phyloP scores from a whole-genome alignment of 1,140 invertebrate genomes.

The Drosophila lini region DNA sequence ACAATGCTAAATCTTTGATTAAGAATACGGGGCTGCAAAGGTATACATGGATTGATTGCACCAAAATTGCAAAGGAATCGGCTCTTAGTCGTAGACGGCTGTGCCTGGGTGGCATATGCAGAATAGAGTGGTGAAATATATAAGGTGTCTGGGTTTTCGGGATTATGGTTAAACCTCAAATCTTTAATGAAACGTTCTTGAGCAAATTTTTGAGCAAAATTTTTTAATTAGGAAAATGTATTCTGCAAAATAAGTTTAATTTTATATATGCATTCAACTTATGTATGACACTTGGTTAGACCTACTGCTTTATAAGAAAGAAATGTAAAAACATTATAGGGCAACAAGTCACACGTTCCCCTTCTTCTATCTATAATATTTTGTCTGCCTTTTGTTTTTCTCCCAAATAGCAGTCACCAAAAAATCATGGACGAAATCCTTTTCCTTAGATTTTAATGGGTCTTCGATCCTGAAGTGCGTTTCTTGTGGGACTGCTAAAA shows the following conservation, averaged over 20 bases:
- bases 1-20: constrained; percentile 54
- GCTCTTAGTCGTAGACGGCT: constrained; percentile 50
- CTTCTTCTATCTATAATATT: background rate
- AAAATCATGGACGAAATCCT: constrained; percentile 8
- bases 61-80: constrained; percentile 59
- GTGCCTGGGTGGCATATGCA: constrained; percentile 48
- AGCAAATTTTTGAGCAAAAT: constrained; percentile 8
- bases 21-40: constrained; percentile 23
- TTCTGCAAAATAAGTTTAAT: background rate
- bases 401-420: background rate
- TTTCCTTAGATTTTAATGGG: constrained; percentile 6
- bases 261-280: background rate
- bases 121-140: constrained; percentile 26
- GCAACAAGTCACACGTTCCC: background rate
- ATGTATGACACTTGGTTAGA: too few relatives aligned
- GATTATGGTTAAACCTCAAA: background rate
- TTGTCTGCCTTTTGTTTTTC: background rate
- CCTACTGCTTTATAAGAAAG: too few relatives aligned
- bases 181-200: background rate
- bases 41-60: constrained; percentile 41
- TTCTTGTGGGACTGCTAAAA: background rate
- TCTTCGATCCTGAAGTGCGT: background rate
- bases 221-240: constrained; percentile 6
- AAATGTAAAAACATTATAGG: too few relatives aligned
- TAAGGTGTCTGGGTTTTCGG: background rate